Percentiles rank a stretch among this genome's conserved stretches.
These are phyloP conservation scores for Brachionus koreanus DNA, from an alignment of 1,140 invertebrate species.

Conservation along the genomic window DNA sequence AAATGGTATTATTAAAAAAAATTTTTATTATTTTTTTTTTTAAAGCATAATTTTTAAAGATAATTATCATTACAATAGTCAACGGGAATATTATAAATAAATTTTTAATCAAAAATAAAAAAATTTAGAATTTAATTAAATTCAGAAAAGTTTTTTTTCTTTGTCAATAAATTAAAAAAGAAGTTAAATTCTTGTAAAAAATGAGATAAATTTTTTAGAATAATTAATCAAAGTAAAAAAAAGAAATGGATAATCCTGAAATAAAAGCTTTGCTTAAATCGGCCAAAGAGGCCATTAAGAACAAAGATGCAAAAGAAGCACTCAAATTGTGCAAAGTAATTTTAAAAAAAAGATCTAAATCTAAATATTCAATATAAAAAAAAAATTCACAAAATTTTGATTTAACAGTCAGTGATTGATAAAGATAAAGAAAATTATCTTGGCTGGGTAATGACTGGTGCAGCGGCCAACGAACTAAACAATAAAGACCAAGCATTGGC, in stretches of 20 bases:
- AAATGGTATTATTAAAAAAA: background rate
- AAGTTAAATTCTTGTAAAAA: conserved; percentile 6
- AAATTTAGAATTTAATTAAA: background rate
- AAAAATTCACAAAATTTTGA: background rate
- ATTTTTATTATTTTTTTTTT: background rate
- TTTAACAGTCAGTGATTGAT: conserved; percentile 19
- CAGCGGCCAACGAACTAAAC: conserved; percentile 8
- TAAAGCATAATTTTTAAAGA: background rate
- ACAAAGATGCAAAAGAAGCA: conserved; percentile 28
- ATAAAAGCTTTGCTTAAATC: conserved; percentile 33
- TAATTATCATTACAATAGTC: background rate
- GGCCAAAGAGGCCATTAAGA: conserved; percentile 43
- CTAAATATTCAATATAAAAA: background rate
- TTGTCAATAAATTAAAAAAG: background rate
- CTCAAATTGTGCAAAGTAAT: conserved; percentile 39
- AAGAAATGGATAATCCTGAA: conserved; percentile 33
- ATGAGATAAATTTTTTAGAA: background rate
- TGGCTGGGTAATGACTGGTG: conserved; percentile 37
- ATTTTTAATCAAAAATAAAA: background rate
- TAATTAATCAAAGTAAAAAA: background rate
- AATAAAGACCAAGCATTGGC: conserved; percentile 41
- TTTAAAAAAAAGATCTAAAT: background rate
- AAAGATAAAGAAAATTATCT: conserved; percentile 42
- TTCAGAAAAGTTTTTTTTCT: background rate
- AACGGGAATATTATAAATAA: background rate